Conservation (phyloP, 2,797 vertebrate genomes). For the Sebastes kiyomatsui region DNA sequence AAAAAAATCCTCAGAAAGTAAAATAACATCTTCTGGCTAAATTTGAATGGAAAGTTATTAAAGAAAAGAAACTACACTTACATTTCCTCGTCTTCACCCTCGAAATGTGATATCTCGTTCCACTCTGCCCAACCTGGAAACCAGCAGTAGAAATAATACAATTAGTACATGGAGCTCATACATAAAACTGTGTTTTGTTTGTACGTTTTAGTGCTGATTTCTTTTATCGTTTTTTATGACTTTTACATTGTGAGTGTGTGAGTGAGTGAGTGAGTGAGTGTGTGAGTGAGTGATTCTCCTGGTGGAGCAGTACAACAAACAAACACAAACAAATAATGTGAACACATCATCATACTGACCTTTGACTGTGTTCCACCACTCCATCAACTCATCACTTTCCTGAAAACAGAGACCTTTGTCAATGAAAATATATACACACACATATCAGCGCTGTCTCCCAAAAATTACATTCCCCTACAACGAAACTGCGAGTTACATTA, state of each 20-base stretch:
- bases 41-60: neutral
- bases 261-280: too few relatives aligned
- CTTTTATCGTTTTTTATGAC: too few relatives aligned
- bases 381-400: constrained; percentile 69
- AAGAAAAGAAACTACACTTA: constrained; percentile 18
- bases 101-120: constrained; percentile 66
- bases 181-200: neutral
- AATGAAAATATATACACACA: neutral
- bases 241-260: neutral
- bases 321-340: neutral
- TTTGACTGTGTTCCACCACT: constrained; percentile 78
- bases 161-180: neutral
- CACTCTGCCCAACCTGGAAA: constrained; percentile 76
- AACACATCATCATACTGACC: constrained; percentile 37
- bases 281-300: too few relatives aligned
- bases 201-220: neutral
- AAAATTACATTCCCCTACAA: too few relatives aligned
- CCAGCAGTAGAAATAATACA: neutral
- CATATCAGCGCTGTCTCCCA: too few relatives aligned
- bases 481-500: too few relatives aligned
- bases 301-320: neutral
- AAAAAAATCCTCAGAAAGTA: neutral
- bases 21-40: neutral
- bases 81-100: constrained; percentile 62
- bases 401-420: constrained; percentile 27